Evolutionary conservation across 1,140 invertebrate genomes (phyloP), one percentile per base, ranked within the genome.

Genomic region (Zophobas morio): DNA sequence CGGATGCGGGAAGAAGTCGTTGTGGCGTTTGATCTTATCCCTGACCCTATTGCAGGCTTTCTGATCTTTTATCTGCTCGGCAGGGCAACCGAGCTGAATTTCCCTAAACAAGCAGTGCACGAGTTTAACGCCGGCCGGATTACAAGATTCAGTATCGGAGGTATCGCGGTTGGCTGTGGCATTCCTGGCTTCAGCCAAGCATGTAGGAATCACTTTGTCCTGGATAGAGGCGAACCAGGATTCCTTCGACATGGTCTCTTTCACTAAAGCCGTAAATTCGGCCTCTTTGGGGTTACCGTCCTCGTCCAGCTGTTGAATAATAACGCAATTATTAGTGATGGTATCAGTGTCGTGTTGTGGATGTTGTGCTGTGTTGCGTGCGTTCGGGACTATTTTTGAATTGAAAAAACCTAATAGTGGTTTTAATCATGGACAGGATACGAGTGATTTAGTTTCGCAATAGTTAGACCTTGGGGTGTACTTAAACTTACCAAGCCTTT

Each of bases 91-190:
- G 1, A 86, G 75, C 77, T 87, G 86, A 51, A 86, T 80, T 79
- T 86, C 84, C 54, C 81, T 82, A 82, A 84, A 86, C 4, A 87
- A 42, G 76, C 86, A 87, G 70, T 86, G 84, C 47, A 81, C 81
- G 33, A 86, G 80, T 75, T 82, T 82, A 6, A 85, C 80, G n/a
- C 75, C 81, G 6, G 83, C 70, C 1, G 83, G 81, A 80, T 85
- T 86, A 77, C 86, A 87, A 35, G 51, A 34, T 5, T 79, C 53
- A 75, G 80, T 77, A 53, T 77, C 53, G 54, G 81, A 78, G 8
- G 81, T 79, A 6, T 77, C 72, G 20, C 71, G 54, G 57, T 77
- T 77, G 20, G 70, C 72, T 39, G 81, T 80, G 1, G 81, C 81
- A 66, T 81, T 83, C 54, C 82, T 82, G 34, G 80, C 82, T 81